Conservation (phyloP, 2,113 vertebrate genomes). For the Clupea harengus region DNA sequence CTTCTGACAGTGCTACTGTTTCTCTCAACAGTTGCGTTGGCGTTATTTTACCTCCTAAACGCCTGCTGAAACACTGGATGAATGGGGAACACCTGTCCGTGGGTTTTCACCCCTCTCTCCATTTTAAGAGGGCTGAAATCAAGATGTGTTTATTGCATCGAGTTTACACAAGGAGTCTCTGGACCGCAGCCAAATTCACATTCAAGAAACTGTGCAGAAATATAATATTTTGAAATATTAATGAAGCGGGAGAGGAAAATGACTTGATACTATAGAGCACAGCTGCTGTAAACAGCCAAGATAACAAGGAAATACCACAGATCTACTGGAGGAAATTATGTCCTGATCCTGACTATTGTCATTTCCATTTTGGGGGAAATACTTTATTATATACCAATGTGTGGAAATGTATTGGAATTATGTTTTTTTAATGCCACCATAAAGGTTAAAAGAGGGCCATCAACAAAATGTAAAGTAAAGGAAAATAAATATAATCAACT, state of each 20-base stretch:
- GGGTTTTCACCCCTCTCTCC: slow-evolving; percentile 18
- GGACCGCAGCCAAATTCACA: background rate
- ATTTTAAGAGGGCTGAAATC: slow-evolving; percentile 25
- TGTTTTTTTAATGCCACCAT: too few species aligned
- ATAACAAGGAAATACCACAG: background rate
- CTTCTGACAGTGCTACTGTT: slow-evolving; percentile 56
- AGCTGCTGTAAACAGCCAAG: background rate
- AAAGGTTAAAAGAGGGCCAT: background rate
- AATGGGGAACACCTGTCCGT: slow-evolving; percentile 43
- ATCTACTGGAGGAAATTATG: background rate
- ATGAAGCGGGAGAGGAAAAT: background rate
- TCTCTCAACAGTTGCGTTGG: slow-evolving; percentile 62
- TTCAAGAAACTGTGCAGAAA: background rate
- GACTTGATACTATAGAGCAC: background rate
- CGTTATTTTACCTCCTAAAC: slow-evolving; percentile 61
- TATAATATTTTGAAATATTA: slow-evolving; percentile 5
- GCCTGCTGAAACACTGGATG: slow-evolving; percentile 33
- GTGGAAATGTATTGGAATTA: too few species aligned
- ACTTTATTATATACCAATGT: too few species aligned
- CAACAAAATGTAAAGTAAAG: background rate
- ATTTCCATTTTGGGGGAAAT: background rate
- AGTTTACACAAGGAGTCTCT: background rate
- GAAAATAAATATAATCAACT: background rate
- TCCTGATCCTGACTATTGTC: background rate
- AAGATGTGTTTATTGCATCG: slow-evolving; percentile 9